These are phyloP conservation scores for Sula dactylatra DNA, from an alignment of 2,113 vertebrate genomes.

Conservation along the genomic window DNA sequence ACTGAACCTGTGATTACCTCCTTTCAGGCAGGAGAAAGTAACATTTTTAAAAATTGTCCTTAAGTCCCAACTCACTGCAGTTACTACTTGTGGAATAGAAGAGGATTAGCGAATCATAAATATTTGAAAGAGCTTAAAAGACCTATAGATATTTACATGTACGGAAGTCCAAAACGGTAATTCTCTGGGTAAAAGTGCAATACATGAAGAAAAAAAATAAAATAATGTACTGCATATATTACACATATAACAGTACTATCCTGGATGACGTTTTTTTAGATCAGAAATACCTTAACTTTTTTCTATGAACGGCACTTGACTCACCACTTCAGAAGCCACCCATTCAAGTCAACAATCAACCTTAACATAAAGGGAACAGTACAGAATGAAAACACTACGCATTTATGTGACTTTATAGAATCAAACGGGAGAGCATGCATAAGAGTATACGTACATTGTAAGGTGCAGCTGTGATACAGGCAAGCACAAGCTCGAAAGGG, in stretches of 20 bases:
- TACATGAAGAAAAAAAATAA: neutral
- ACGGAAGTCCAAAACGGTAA: neutral
- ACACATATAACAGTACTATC: neutral
- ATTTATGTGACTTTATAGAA: neutral
- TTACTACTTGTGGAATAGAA: neutral
- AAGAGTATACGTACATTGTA: accelerated
- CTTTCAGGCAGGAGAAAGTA: neutral
- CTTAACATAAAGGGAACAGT: neutral
- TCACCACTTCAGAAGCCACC: neutral
- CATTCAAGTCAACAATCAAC: neutral
- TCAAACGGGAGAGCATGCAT: accelerated
- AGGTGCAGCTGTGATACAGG: neutral
- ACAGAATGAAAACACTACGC: neutral
- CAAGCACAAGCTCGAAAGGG: neutral
- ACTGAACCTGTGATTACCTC: neutral
- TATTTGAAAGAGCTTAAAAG: neutral
- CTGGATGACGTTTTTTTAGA: neutral
- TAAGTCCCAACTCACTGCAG: neutral
- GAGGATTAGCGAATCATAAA: neutral
- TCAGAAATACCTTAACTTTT: neutral
- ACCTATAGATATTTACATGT: neutral
- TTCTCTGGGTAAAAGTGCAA: neutral
- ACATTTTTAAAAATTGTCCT: neutral
- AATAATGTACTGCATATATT: neutral
- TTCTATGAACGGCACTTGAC: neutral